phyloP scores from a whole-genome alignment of 1,140 invertebrate genomes.

The Patella vulgata region DNA sequence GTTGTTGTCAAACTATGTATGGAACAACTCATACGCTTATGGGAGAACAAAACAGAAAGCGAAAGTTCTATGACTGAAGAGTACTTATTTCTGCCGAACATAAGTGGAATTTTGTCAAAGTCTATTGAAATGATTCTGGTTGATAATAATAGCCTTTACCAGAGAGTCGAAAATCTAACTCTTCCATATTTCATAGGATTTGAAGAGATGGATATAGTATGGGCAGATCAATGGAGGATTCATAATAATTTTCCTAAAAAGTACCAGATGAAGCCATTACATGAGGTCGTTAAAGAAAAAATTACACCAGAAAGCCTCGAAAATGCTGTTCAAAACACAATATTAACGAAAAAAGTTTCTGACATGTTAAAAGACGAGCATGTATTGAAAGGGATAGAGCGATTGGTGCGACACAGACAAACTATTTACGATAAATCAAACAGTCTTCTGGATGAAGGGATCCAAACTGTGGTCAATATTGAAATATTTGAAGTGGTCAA shows the following conservation, averaged over 20 bases:
- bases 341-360: too few relatives aligned
- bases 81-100: conserved; percentile 43
- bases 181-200: conserved; percentile 30
- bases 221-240: conserved; percentile 4
- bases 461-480: too few relatives aligned
- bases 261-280: too few relatives aligned
- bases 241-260: too few relatives aligned
- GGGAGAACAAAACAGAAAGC: conserved; percentile 2
- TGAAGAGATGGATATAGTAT: conserved; percentile 23
- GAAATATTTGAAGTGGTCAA: too few relatives aligned
- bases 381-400: conserved; percentile 30
- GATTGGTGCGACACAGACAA: too few relatives aligned
- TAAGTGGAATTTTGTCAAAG: conserved; percentile 9
- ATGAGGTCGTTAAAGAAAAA: too few relatives aligned
- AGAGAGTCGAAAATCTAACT: conserved; percentile 8
- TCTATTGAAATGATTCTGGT: conserved; percentile 29
- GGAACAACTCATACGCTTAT: conserved; percentile 28
- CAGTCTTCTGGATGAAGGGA: too few relatives aligned
- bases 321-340: too few relatives aligned
- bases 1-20: conserved; percentile 34
- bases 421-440: too few relatives aligned
- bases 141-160: conserved; percentile 12
- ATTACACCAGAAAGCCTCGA: too few relatives aligned
- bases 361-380: conserved; percentile 22
- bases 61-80: conserved; percentile 2